These are phyloP conservation scores for Latheticus oryzae DNA, from an alignment of 2,888 invertebrate species.

Conservation along the genomic window DNA sequence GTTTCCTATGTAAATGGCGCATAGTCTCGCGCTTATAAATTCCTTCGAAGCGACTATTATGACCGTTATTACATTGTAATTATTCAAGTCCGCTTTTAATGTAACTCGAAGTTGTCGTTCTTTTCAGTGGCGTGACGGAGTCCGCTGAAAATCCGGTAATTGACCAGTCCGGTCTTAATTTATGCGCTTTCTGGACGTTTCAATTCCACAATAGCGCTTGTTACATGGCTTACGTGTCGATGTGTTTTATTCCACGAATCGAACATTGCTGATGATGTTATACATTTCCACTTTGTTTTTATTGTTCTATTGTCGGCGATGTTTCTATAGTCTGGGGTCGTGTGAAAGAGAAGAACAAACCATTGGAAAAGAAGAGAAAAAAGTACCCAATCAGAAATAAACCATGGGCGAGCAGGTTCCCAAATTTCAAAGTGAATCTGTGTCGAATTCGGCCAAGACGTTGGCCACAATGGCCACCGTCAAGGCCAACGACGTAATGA, in stretches of 20 bases:
- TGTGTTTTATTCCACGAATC: conserved; percentile 42
- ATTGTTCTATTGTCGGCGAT: conserved; percentile 43
- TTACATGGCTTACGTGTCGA: conserved; percentile 36
- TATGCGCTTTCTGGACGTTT: conserved; percentile 29
- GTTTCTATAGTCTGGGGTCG: conserved; percentile 35
- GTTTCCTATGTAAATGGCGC: conserved; percentile 22
- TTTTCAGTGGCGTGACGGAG: conserved; percentile 16
- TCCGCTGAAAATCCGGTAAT: conserved; percentile 22
- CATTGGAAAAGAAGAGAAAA: conserved; percentile 14
- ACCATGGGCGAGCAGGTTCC: conserved; percentile 35
- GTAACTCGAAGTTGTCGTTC: background rate
- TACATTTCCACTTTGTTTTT: conserved; percentile 42
- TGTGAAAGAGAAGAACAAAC: conserved; percentile 24
- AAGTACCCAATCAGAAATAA: conserved; percentile 37
- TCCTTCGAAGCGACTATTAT: conserved; percentile 20
- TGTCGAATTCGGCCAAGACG: conserved; percentile 51
- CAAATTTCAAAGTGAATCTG: conserved; percentile 50
- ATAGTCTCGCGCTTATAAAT: conserved; percentile 16
- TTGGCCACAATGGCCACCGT: conserved; percentile 50
- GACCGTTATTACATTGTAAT: conserved; percentile 29
- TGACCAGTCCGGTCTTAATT: conserved; percentile 28
- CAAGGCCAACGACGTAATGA: conserved; percentile 53
- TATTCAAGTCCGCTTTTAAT: conserved; percentile 16
- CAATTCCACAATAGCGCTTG: conserved; percentile 31
- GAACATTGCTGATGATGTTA: conserved; percentile 40